Evolutionary conservation across 2,888 invertebrate genomes (phyloP).

Genomic region (Parnassius orleans): DNA sequence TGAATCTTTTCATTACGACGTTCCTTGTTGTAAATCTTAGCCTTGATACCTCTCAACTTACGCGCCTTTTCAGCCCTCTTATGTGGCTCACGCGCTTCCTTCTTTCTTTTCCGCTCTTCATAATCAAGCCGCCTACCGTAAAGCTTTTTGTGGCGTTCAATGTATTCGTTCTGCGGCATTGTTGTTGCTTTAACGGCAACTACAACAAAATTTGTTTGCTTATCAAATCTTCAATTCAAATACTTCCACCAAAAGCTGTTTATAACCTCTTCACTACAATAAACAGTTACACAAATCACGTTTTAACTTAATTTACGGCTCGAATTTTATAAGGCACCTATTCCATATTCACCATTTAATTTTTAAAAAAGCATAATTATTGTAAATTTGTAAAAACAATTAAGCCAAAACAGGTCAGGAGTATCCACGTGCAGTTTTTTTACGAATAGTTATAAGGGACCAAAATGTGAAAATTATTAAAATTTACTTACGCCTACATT

Average conservation of each 20-base stretch:
- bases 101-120: constrained; percentile 97
- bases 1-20: constrained; percentile 99
- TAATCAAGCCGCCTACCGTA: constrained; percentile 98
- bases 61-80: constrained; percentile 94
- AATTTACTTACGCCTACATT: constrained; percentile 16
- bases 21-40: constrained; percentile 98
- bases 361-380: too few relatives aligned
- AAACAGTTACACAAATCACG: constrained; percentile 27
- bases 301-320: not conserved
- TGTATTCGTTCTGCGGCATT: constrained; percentile 99
- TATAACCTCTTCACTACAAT: constrained; percentile 48
- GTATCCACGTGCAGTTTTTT: constrained; percentile 27
- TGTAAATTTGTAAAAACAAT: constrained; percentile 1
- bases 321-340: too few relatives aligned
- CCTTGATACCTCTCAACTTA: constrained; percentile 96
- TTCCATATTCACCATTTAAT: too few relatives aligned
- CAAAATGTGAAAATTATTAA: not conserved
- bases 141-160: constrained; percentile 97
- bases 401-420: constrained; percentile 17
- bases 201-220: constrained; percentile 72
- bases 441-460: not conserved
- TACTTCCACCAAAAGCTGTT: constrained; percentile 24
- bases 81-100: constrained; percentile 96
- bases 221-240: constrained; percentile 41
- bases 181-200: constrained; percentile 79